A percentile compares a stretch with the other conserved stretches of the same genome.
phyloP scores from a whole-genome alignment of 2,113 vertebrate genomes.

The Salminus brasiliensis region DNA sequence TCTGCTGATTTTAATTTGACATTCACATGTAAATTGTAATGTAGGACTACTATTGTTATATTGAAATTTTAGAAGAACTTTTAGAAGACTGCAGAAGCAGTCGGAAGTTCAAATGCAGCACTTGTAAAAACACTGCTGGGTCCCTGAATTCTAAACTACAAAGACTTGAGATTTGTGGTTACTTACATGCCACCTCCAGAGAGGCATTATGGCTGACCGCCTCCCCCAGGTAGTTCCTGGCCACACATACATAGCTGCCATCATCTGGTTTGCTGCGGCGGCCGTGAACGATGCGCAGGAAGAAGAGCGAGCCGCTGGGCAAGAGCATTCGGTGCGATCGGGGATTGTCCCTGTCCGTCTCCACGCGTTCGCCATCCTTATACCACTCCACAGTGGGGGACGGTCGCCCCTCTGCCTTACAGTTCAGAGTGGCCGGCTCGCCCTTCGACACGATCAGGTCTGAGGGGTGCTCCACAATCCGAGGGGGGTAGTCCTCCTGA shows the following conservation, averaged over 20 bases:
- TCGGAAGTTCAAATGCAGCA: not conserved
- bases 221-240: slow-evolving; percentile 94
- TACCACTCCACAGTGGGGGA: slow-evolving; percentile 95
- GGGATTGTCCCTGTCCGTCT: slow-evolving; percentile 91
- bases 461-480: slow-evolving; percentile 95
- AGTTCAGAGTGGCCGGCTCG: slow-evolving; percentile 95
- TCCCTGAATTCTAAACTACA: not conserved
- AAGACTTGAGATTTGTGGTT: slow-evolving; percentile 24
- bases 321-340: slow-evolving; percentile 95
- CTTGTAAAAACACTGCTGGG: not conserved
- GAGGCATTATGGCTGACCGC: slow-evolving; percentile 93
- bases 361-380: slow-evolving; percentile 93
- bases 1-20: slow-evolving; percentile 25
- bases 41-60: no score
- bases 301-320: slow-evolving; percentile 94
- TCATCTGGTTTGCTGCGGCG: slow-evolving; percentile 93
- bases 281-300: slow-evolving; percentile 92
- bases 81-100: no score
- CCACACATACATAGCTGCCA: slow-evolving; percentile 91
- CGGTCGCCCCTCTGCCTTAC: slow-evolving; percentile 91
- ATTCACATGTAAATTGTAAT: slow-evolving; percentile 23
- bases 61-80: no score
- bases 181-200: slow-evolving; percentile 95
- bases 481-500: slow-evolving; percentile 93
- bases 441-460: slow-evolving; percentile 98